Conservation (phyloP, 2,888 invertebrate genomes). For the Chirona hameri region DNA sequence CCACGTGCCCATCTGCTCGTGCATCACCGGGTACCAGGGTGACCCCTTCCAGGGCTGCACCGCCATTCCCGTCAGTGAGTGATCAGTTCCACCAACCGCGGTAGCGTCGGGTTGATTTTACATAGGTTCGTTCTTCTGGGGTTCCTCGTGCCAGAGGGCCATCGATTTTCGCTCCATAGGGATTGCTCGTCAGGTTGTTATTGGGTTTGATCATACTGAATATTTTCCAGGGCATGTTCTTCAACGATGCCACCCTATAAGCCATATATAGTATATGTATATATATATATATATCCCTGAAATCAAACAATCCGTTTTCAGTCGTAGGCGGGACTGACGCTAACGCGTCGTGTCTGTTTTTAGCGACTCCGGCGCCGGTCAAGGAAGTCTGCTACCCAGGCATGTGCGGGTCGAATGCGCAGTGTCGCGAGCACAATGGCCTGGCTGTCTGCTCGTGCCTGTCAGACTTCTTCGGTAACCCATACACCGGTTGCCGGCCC, state of each 20-base stretch:
- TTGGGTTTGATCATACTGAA: too few species aligned
- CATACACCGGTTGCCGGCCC: constrained; percentile 71
- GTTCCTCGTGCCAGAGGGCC: too few species aligned
- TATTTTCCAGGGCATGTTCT: too few species aligned
- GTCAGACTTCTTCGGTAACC: constrained; percentile 73
- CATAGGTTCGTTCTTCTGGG: too few species aligned
- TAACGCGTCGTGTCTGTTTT: background rate
- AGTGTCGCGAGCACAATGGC: constrained; percentile 72
- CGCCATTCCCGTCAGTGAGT: background rate
- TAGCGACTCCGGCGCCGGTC: background rate
- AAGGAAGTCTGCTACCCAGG: constrained; percentile 36
- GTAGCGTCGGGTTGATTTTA: too few species aligned
- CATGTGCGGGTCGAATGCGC: constrained; percentile 70
- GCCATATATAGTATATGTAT: too few species aligned
- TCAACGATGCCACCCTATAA: too few species aligned
- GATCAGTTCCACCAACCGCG: too few species aligned
- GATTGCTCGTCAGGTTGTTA: too few species aligned
- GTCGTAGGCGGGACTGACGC: background rate
- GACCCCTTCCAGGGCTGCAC: constrained; percentile 55
- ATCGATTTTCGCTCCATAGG: too few species aligned
- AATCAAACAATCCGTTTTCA: too few species aligned
- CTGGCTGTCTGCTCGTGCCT: constrained; percentile 71
- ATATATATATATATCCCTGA: too few species aligned
- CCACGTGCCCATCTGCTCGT: constrained; percentile 65
- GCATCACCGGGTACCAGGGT: constrained; percentile 66